Evolutionary conservation across 2,888 invertebrate species (phyloP).

Genomic region (Yponomeuta evonymella): DNA sequence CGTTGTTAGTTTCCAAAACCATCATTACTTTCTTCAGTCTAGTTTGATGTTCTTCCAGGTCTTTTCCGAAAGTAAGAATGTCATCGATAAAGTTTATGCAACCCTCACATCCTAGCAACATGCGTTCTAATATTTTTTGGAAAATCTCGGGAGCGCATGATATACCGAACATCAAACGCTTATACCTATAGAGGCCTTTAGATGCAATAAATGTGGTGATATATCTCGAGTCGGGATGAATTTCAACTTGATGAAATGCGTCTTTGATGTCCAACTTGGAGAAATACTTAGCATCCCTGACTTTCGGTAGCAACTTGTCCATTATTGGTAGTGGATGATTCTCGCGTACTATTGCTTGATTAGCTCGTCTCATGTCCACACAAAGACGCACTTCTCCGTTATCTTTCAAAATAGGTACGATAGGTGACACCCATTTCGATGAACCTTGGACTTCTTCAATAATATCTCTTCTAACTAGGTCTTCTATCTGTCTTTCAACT

Average conservation of each 20-base stretch:
- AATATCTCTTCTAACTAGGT: conserved; percentile 3
- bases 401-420: conserved; percentile 10
- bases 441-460: conserved; percentile 13
- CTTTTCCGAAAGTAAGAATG: conserved; percentile 23
- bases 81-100: conserved; percentile 31
- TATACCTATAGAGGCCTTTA: conserved; percentile 23
- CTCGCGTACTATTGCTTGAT: conserved; percentile 28
- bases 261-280: conserved; percentile 28
- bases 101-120: conserved; percentile 26
- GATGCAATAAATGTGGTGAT: conserved; percentile 29
- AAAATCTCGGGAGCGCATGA: conserved; percentile 14
- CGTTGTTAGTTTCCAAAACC: conserved; percentile 7
- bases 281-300: conserved; percentile 26
- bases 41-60: conserved; percentile 5
- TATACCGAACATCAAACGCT: conserved; percentile 13
- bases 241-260: conserved; percentile 30
- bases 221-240: conserved; percentile 23
- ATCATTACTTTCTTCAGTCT: conserved; percentile 1
- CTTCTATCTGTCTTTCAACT: conserved; percentile 15
- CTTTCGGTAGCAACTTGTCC: conserved; percentile 29
- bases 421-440: conserved; percentile 14
- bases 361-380: conserved; percentile 22
- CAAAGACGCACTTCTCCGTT: conserved; percentile 15
- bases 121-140: conserved; percentile 23
- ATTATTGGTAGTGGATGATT: conserved; percentile 31